phyloP scores from a whole-genome alignment of 1,140 invertebrate genomes.

The Ptiloglossa arizonensis region DNA sequence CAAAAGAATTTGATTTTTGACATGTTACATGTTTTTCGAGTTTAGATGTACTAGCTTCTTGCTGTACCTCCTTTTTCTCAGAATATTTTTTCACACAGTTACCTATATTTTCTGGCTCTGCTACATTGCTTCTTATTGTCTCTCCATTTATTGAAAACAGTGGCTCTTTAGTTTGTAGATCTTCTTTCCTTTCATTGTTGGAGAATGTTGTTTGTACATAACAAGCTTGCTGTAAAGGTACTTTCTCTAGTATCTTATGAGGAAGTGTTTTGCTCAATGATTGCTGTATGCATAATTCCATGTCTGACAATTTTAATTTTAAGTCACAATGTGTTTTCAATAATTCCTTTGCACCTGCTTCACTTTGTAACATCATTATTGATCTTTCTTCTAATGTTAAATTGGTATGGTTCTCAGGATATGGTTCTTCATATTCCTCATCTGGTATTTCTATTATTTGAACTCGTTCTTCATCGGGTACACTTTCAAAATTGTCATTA shows the following conservation, averaged over 20 bases:
- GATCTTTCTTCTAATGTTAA: conserved; percentile 74
- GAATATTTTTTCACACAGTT: not conserved
- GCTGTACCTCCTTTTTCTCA: conserved; percentile 10
- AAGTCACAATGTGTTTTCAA: conserved; percentile 29
- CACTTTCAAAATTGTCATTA: conserved; percentile 49
- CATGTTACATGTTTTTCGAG: not conserved
- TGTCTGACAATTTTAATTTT: conserved; percentile 55
- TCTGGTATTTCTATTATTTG: conserved; percentile 79
- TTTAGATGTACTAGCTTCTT: conserved; percentile 1
- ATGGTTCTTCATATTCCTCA: conserved; percentile 77
- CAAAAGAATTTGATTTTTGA: conserved; percentile 5
- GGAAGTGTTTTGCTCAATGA: conserved; percentile 72
- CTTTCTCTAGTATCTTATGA: conserved; percentile 51
- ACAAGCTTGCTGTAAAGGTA: not conserved
- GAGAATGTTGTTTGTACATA: conserved; percentile 10
- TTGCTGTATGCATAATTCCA: conserved; percentile 53
- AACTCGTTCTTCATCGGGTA: conserved; percentile 78
- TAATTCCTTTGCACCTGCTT: conserved; percentile 55
- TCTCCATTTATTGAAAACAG: not conserved
- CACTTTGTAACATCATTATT: conserved; percentile 69
- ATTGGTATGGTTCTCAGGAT: conserved; percentile 69
- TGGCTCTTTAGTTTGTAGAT: conserved; percentile 10
- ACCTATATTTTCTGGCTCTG: conserved; percentile 1
- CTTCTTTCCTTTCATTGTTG: not conserved
- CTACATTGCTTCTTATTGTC: not conserved